Conservation (phyloP, 2,888 invertebrate species). For the Drosophila mulleri region DNA sequence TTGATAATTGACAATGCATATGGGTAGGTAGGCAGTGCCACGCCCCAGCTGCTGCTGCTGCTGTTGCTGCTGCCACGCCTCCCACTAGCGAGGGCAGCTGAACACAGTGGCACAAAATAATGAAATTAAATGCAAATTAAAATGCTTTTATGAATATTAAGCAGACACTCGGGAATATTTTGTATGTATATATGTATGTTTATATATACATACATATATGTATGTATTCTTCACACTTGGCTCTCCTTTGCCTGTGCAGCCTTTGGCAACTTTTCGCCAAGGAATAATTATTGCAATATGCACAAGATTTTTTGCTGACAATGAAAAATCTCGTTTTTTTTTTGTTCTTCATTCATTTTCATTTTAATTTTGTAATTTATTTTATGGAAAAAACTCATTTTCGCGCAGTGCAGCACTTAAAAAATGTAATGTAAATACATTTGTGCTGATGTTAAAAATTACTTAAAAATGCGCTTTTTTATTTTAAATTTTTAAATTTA, state of each 20-base stretch:
- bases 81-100: background rate
- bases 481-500: background rate
- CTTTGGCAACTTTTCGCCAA: constrained; percentile 1
- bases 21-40: constrained; percentile 2
- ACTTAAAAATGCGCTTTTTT: constrained; percentile 4
- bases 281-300: constrained; percentile 57
- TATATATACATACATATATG: background rate
- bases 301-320: constrained; percentile 35
- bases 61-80: constrained; percentile 13
- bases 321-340: background rate
- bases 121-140: constrained; percentile 81
- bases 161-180: constrained; percentile 45
- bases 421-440: constrained; percentile 12
- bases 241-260: background rate
- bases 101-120: constrained; percentile 51
- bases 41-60: constrained; percentile 33
- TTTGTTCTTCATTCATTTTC: background rate
- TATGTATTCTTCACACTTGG: background rate
- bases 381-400: constrained; percentile 33
- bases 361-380: background rate
- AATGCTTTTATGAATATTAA: constrained; percentile 80
- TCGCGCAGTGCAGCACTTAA: constrained; percentile 17
- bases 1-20: constrained; percentile 57
- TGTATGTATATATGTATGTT: background rate
- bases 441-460: constrained; percentile 14